Evolutionary conservation across 2,888 invertebrate genomes (phyloP).

Genomic region (Scaptodrosophila latifasciaeformis): DNA sequence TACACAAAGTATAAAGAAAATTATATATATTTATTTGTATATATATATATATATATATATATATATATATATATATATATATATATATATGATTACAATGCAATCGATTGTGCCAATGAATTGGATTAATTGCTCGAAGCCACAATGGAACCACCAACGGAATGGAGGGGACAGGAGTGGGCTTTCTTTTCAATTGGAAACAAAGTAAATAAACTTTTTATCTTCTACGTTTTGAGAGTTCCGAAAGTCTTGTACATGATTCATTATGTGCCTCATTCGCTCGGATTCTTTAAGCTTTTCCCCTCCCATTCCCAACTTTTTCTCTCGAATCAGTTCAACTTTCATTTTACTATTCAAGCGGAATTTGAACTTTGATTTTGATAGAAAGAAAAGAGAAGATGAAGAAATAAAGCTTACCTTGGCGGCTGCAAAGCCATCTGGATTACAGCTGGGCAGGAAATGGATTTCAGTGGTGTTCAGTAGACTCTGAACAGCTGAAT

Average conservation of each 20-base stretch:
- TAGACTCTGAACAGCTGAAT: constrained; percentile 79
- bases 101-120: too few relatives aligned
- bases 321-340: not conserved
- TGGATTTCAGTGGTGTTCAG: constrained; percentile 90
- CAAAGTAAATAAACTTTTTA: too few relatives aligned
- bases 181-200: not conserved
- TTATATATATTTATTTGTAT: not conserved
- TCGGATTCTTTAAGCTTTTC: too few relatives aligned
- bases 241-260: too few relatives aligned
- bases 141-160: too few relatives aligned
- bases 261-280: not conserved
- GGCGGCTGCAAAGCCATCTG: constrained; percentile 93
- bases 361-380: not conserved
- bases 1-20: not conserved
- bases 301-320: too few relatives aligned
- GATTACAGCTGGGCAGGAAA: constrained; percentile 97
- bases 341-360: not conserved
- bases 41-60: not conserved
- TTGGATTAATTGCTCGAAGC: too few relatives aligned
- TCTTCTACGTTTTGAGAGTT: too few relatives aligned
- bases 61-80: not conserved
- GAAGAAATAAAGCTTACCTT: constrained; percentile 76
- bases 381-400: not conserved
- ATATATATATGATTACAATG: too few relatives aligned
- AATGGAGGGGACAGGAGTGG: too few relatives aligned